Percentiles rank a stretch among this genome's conserved stretches.
phyloP scores from a whole-genome alignment of 2,113 vertebrate species.

The Pycnonotus jocosus region DNA sequence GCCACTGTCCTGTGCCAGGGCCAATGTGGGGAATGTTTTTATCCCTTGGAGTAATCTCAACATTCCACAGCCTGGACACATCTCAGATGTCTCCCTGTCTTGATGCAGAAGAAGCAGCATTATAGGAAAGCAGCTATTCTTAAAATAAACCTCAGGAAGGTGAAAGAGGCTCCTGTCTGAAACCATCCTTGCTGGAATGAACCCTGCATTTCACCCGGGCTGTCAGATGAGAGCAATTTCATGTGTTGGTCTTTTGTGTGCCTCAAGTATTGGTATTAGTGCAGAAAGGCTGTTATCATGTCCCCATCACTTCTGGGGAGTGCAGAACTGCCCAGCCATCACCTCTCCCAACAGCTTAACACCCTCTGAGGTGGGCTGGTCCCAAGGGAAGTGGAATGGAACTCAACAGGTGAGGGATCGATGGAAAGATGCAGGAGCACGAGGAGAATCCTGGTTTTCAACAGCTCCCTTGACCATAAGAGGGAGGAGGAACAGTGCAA shows the following conservation, averaged over 20 bases:
- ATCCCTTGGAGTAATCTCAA: background rate
- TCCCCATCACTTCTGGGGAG: background rate
- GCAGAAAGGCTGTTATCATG: background rate
- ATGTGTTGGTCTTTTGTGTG: background rate
- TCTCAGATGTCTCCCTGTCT: background rate
- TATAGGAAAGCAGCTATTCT: background rate
- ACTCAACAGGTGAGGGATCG: rapidly evolving
- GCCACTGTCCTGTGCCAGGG: background rate
- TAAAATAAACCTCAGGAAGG: background rate
- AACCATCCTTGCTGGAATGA: background rate
- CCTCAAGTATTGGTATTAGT: background rate
- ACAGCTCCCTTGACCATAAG: background rate
- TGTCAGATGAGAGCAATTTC: background rate
- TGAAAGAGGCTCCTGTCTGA: background rate
- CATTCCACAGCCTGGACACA: background rate
- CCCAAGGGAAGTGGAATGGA: background rate
- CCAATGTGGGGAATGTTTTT: background rate
- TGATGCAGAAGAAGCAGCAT: background rate
- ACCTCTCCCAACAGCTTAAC: background rate
- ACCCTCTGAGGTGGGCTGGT: background rate
- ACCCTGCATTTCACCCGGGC: background rate
- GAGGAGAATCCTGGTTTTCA: background rate
- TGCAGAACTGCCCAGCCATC: background rate
- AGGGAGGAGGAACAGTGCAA: background rate
- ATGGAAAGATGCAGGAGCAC: background rate